phyloP scores from a whole-genome alignment of 2,113 vertebrate genomes.

The Piprites chloris region DNA sequence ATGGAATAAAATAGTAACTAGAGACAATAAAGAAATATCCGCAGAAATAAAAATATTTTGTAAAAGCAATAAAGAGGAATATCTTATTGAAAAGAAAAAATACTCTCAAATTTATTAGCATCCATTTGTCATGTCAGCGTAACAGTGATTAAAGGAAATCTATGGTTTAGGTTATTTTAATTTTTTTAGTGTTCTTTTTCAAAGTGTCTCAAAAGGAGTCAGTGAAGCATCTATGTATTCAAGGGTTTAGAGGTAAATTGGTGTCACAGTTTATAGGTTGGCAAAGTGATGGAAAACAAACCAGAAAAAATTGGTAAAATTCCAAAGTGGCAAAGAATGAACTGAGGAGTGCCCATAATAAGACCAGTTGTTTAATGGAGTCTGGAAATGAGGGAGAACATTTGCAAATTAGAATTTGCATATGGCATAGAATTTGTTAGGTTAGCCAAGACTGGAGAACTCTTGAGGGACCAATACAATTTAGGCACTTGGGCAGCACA shows the following conservation, averaged over 20 bases:
- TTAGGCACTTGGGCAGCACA: constrained; percentile 52
- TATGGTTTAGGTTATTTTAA: background rate
- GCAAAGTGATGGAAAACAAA: background rate
- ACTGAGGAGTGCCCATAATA: background rate
- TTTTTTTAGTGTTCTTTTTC: background rate
- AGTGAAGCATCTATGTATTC: background rate
- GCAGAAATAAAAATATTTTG: background rate
- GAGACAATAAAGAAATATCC: background rate
- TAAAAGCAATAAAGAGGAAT: background rate
- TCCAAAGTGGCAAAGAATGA: background rate
- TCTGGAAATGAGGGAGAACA: constrained; percentile 37
- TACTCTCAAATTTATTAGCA: background rate
- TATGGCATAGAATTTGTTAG: constrained; percentile 36
- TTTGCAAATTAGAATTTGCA: constrained; percentile 52
- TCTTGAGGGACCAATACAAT: constrained; percentile 33
- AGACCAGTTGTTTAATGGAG: constrained; percentile 32
- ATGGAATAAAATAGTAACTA: background rate
- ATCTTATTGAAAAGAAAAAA: background rate
- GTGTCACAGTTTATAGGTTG: background rate
- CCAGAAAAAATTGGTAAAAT: background rate
- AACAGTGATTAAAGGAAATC: background rate
- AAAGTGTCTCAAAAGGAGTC: background rate
- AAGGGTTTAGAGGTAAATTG: background rate
- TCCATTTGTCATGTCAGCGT: background rate
- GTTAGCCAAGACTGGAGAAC: constrained; percentile 34